phyloP scores from a whole-genome alignment of 2,888 invertebrate genomes.

The Nephrotoma guestfalica region DNA sequence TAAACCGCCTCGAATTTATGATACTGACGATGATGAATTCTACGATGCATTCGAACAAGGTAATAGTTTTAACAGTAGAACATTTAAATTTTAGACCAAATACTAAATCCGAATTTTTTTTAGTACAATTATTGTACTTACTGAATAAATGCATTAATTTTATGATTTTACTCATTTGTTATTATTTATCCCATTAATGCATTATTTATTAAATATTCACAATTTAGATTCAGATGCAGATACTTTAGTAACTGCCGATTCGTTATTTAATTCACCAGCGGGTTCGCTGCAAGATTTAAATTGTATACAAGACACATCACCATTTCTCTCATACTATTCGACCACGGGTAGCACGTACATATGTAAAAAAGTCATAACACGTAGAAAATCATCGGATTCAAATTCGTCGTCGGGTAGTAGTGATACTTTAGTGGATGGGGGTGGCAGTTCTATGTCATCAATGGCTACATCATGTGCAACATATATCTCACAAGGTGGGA shows the following conservation, averaged over 20 bases:
- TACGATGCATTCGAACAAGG: conserved; percentile 30
- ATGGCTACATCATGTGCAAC: conserved; percentile 38
- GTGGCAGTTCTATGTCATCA: conserved; percentile 7
- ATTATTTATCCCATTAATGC: background rate
- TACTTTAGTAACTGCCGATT: conserved; percentile 23
- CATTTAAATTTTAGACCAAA: background rate
- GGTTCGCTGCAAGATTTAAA: conserved; percentile 14
- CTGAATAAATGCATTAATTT: background rate
- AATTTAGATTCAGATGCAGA: conserved; percentile 34
- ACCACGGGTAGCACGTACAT: conserved; percentile 6
- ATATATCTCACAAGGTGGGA: conserved; percentile 38
- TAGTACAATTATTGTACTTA: background rate
- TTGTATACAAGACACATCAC: conserved; percentile 4
- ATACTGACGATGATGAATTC: conserved; percentile 29
- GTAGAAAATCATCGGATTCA: conserved; percentile 12
- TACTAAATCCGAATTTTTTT: background rate
- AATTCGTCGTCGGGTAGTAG: conserved; percentile 13
- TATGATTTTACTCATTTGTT: background rate
- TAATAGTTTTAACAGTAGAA: conserved; percentile 12
- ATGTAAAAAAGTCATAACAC: conserved; percentile 6
- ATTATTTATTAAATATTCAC: background rate
- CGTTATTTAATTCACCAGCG: conserved; percentile 15
- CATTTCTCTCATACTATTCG: background rate
- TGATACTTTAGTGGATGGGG: conserved; percentile 16
- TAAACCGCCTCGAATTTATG: conserved; percentile 24